These are phyloP conservation scores for Anseranas semipalmata DNA, from an alignment of 2,113 vertebrate species.

Conservation along the genomic window DNA sequence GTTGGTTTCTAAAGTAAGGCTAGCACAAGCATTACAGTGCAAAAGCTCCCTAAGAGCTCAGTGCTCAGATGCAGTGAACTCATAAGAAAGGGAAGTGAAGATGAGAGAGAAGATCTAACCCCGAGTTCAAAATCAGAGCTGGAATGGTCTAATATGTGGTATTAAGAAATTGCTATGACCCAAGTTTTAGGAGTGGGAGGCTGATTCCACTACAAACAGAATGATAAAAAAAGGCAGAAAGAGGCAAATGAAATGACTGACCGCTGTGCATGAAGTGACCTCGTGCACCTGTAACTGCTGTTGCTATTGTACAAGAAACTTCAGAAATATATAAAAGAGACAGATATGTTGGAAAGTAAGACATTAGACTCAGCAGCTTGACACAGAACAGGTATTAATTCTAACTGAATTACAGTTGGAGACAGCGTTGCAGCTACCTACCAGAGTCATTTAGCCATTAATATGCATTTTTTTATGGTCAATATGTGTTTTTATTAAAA, in stretches of 20 bases:
- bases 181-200: background rate
- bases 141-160: fast-evolving
- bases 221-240: background rate
- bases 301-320: background rate
- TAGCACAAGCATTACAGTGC: background rate
- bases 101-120: background rate
- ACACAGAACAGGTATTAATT: background rate
- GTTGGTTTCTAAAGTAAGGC: background rate
- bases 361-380: background rate
- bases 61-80: background rate
- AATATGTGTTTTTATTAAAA: background rate
- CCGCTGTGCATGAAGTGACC: background rate
- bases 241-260: background rate
- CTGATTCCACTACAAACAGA: background rate
- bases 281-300: background rate
- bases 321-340: background rate
- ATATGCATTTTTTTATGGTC: background rate
- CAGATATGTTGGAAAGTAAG: background rate
- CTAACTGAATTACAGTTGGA: background rate
- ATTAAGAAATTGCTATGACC: background rate
- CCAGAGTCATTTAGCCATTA: background rate
- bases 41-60: background rate
- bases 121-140: background rate
- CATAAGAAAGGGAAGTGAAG: background rate
- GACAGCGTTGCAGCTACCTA: background rate